Conservation (phyloP, 2,113 vertebrate genomes). For the Poeciliopsis turrubarensis region DNA sequence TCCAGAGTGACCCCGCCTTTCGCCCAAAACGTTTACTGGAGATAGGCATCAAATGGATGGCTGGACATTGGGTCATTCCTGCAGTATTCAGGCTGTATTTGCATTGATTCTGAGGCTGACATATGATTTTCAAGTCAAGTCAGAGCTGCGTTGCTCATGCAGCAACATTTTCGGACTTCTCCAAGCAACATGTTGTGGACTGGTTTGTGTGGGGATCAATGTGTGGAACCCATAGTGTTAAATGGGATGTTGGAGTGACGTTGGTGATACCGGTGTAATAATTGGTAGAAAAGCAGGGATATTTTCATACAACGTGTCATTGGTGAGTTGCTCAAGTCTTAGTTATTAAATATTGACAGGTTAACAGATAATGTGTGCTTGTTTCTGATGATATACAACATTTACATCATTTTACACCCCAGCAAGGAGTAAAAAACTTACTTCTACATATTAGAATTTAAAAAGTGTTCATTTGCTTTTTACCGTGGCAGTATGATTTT, state of each 20-base stretch:
- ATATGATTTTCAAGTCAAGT: too few species aligned
- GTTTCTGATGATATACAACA: not conserved
- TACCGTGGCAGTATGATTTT: not conserved
- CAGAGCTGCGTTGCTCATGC: too few species aligned
- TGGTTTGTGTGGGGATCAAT: not conserved
- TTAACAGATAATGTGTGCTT: not conserved
- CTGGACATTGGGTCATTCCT: too few species aligned
- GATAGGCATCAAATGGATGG: too few species aligned
- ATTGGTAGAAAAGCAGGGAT: not conserved
- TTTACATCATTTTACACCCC: not conserved
- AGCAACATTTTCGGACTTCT: not conserved
- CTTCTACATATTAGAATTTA: not conserved
- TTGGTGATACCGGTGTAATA: too few species aligned
- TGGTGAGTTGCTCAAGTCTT: not conserved
- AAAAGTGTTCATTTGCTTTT: not conserved
- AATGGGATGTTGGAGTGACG: not conserved
- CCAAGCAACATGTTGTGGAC: too few species aligned
- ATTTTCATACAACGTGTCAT: not conserved
- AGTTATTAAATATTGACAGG: not conserved
- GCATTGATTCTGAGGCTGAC: too few species aligned
- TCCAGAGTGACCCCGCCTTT: too few species aligned
- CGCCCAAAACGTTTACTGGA: too few species aligned
- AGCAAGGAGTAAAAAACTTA: not conserved
- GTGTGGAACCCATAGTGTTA: not conserved
- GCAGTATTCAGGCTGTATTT: too few species aligned